These are phyloP conservation scores for Hapalemur alaotrensis DNA, from an alignment of 2,797 vertebrate species.

Conservation along the genomic window DNA sequence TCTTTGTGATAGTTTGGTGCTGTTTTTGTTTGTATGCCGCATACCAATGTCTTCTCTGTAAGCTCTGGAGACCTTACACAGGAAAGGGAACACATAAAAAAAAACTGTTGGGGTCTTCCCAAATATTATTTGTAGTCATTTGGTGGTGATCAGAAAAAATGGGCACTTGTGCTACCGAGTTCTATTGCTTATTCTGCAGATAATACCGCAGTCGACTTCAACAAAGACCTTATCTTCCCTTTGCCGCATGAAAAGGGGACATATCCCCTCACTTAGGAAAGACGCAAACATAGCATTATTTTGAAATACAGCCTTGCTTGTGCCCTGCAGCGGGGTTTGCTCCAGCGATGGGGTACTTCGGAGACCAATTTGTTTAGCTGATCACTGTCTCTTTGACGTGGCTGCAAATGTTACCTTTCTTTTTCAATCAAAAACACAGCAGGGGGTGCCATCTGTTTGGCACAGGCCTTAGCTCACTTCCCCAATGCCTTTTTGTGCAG, in stretches of 20 bases:
- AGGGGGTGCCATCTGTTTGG: conserved; percentile 95
- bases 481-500: conserved; percentile 88
- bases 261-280: conserved; percentile 80
- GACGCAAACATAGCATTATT: conserved; percentile 82
- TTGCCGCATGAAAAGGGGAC: conserved; percentile 75
- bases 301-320: conserved; percentile 88
- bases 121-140: neutral
- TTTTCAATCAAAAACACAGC: conserved; percentile 96
- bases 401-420: conserved; percentile 96
- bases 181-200: conserved; percentile 55
- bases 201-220: conserved; percentile 63
- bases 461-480: conserved; percentile 89
- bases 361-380: conserved; percentile 96
- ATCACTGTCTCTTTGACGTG: conserved; percentile 93
- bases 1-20: conserved; percentile 78
- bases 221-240: conserved; percentile 82
- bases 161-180: conserved; percentile 38
- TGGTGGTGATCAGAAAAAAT: conserved; percentile 32
- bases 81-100: conserved; percentile 20
- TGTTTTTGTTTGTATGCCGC: neutral
- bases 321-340: conserved; percentile 87
- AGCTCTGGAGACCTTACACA: conserved; percentile 46
- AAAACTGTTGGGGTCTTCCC: conserved; percentile 45
- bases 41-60: conserved; percentile 24
- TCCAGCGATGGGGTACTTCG: conserved; percentile 90